Conservation (phyloP, 2,797 vertebrate genomes). For the Enteromius anoplus region DNA sequence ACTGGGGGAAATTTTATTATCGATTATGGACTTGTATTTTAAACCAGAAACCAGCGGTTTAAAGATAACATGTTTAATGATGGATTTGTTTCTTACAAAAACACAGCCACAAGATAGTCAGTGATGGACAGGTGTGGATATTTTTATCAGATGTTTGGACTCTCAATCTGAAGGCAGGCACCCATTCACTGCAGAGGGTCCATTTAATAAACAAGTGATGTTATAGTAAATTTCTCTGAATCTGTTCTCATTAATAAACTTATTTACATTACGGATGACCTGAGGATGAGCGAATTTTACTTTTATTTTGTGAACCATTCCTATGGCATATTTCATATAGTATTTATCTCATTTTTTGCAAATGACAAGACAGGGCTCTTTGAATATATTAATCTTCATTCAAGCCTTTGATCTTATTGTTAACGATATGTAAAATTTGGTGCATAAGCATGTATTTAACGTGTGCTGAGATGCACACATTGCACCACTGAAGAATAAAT, state of each 20-base stretch:
- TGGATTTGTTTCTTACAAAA: background rate
- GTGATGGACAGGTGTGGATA: background rate
- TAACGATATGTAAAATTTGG: conserved; percentile 14
- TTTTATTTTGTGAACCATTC: background rate
- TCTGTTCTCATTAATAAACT: background rate
- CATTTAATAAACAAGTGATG: background rate
- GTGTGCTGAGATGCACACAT: conserved; percentile 3
- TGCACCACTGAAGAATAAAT: conserved; percentile 40
- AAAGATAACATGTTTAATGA: background rate
- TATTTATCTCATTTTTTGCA: background rate
- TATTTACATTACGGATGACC: background rate
- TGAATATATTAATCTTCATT: background rate
- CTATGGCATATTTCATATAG: background rate
- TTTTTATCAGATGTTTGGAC: background rate
- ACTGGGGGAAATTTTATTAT: background rate
- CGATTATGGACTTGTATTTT: background rate
- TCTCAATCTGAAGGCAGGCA: background rate
- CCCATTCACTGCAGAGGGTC: background rate
- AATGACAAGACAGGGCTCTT: background rate
- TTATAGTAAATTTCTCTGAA: background rate
- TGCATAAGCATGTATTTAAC: background rate
- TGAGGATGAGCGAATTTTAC: background rate
- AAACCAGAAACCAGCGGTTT: background rate
- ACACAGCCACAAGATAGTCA: background rate
- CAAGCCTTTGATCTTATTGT: conserved; percentile 22